A percentile compares a stretch with the other conserved stretches of the same genome.
These are phyloP conservation scores for Euthynnus affinis DNA, from an alignment of 2,797 vertebrate species.

Conservation along the genomic window DNA sequence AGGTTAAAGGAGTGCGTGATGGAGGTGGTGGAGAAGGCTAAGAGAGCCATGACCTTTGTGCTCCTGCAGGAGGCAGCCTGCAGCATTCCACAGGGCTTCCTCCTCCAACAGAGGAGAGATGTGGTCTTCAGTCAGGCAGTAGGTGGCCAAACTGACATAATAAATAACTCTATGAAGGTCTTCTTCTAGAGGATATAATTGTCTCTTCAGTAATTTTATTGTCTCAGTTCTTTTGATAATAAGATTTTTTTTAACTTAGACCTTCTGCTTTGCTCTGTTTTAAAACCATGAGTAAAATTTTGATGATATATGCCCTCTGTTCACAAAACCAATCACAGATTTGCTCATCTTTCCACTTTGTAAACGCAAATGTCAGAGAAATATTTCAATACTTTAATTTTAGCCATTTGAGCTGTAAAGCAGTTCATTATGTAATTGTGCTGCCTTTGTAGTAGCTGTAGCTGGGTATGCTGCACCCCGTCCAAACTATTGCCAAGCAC, in stretches of 20 bases:
- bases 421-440: background rate
- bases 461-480: background rate
- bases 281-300: background rate
- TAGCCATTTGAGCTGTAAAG: background rate
- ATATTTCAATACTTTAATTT: background rate
- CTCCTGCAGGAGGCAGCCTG: constrained; percentile 96
- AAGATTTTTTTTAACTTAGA: background rate
- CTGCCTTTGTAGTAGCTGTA: background rate
- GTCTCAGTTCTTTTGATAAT: background rate
- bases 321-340: background rate
- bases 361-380: background rate
- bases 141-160: constrained; percentile 73
- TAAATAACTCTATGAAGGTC: background rate
- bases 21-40: constrained; percentile 93
- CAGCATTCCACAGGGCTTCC: constrained; percentile 93
- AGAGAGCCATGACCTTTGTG: constrained; percentile 95
- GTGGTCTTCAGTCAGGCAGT: constrained; percentile 98
- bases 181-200: background rate
- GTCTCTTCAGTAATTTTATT: background rate
- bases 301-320: background rate
- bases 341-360: background rate
- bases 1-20: constrained; percentile 93
- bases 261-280: background rate
- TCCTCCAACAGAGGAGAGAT: constrained; percentile 94
- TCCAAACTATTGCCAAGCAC: background rate